phyloP scores from a whole-genome alignment of 2,113 vertebrate genomes.

The Hemichromis elongatus region DNA sequence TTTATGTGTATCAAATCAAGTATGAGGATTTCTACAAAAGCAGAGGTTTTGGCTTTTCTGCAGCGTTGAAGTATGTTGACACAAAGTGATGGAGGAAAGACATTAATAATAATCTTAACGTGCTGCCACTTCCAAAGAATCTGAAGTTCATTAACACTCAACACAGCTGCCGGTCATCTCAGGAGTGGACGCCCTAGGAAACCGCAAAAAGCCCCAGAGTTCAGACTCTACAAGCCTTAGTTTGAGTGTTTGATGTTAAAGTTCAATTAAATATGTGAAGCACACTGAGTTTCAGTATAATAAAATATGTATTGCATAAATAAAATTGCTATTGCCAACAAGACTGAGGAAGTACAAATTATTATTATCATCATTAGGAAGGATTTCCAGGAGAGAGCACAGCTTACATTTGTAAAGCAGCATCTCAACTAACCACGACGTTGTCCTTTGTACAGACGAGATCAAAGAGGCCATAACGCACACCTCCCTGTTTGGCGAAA shows the following conservation, averaged over 20 bases:
- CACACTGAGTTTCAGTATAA: not conserved
- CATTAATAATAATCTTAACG: not conserved
- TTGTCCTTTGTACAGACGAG: not conserved
- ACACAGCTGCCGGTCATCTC: not conserved
- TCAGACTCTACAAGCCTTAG: not conserved
- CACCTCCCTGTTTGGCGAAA: not conserved
- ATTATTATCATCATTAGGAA: not conserved
- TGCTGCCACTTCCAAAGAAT: not conserved
- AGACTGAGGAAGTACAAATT: not conserved
- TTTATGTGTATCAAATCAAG: not conserved
- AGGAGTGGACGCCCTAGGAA: not conserved
- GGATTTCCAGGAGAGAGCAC: not conserved
- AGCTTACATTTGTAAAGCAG: not conserved
- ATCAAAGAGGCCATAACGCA: not conserved
- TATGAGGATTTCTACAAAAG: fast-evolving
- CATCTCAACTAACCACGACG: not conserved
- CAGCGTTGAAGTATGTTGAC: not conserved
- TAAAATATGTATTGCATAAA: not conserved
- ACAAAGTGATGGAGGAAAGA: not conserved
- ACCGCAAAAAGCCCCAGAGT: not conserved
- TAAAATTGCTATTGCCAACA: not conserved
- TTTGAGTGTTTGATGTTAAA: not conserved
- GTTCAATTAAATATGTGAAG: not conserved
- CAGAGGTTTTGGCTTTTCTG: not conserved
- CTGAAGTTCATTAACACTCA: not conserved